Base-by-base conservation (phyloP, 2,797 vertebrate species). In the Oreortyx pictus region DNA sequence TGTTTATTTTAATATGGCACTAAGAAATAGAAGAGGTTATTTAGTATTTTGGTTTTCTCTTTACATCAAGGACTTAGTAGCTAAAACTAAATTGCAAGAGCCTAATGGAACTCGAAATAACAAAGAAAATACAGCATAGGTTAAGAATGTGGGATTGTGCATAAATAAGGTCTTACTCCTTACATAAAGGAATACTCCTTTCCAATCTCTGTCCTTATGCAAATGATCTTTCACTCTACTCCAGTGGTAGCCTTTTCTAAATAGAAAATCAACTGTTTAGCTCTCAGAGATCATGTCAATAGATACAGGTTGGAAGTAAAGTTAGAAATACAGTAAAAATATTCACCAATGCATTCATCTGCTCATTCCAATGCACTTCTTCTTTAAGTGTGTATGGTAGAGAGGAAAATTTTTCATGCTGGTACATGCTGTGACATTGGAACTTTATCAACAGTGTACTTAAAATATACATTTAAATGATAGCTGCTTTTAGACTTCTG, bases 381-480 rank as follows among this genome's bases (percentile, higher is more conserved):
- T 90, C 47, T 73, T 20, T 13, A 82, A 89, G 56, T 29, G 7
- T 80, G 41, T 82, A 23, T 67, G 49, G 62, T 3, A 85, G 29
- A 62, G 22, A 20, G 24, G 23, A 5, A 84, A 93, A 87, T 73
- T 84, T 70, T 94, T 77, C n/a, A 64, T 35, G 57, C 24, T 79
- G 77, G 62, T 81, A 33, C 57, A 20, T 35, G 29, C 54, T 78
- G 46, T 72, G 41, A 56, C 18, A 22, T 61, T 24, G 46, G 27
- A 35, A 79, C 91, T 82, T 91, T 82, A 87, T 65, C 4, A 23
- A 62, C 25, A 86, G 12, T 65, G 52, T 16, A 56, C 19, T 70
- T 88, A 84, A 91, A 41, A 61, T 78, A 41, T 29, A 9, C 17
- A 66, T 93, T 93, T 95, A 89, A 46, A 75, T 77, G 15, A 54